phyloP scores from a whole-genome alignment of 2,797 vertebrate species.

The Tachyglossus aculeatus region DNA sequence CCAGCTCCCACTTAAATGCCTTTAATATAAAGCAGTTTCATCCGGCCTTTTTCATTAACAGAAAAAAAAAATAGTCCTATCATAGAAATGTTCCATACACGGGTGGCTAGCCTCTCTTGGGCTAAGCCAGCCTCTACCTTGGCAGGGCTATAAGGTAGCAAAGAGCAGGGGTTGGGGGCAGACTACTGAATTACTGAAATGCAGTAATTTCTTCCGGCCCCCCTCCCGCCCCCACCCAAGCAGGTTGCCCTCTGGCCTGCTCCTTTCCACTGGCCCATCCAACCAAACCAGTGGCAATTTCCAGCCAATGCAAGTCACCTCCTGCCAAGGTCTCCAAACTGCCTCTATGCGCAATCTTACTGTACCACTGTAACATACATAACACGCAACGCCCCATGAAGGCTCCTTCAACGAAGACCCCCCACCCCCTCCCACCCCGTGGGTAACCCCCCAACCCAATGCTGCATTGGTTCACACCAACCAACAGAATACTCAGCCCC shows the following conservation, averaged over 20 bases:
- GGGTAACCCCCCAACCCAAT: neutral
- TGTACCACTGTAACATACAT: neutral
- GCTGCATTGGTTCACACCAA: neutral
- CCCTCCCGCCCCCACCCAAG: neutral
- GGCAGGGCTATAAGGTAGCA: neutral
- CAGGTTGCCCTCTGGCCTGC: no score
- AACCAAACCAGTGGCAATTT: accelerated
- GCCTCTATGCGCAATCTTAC: neutral
- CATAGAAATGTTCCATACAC: slow-evolving; percentile 57
- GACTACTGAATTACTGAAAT: neutral
- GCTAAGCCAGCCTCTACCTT: neutral
- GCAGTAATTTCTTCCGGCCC: neutral
- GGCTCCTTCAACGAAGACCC: neutral
- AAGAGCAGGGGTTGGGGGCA: neutral
- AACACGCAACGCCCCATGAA: neutral
- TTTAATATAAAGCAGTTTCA: slow-evolving; percentile 59
- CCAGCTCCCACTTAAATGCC: slow-evolving; percentile 3
- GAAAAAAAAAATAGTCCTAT: slow-evolving; percentile 37
- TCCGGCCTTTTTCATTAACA: neutral
- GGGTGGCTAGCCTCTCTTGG: neutral
- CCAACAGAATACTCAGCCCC: slow-evolving; percentile 25
- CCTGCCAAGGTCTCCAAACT: neutral
- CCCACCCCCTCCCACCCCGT: neutral
- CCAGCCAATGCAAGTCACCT: no score
- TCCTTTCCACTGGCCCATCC: neutral